phyloP scores from a whole-genome alignment of 2,888 invertebrate genomes.

The Lasioglossum malachurum region DNA sequence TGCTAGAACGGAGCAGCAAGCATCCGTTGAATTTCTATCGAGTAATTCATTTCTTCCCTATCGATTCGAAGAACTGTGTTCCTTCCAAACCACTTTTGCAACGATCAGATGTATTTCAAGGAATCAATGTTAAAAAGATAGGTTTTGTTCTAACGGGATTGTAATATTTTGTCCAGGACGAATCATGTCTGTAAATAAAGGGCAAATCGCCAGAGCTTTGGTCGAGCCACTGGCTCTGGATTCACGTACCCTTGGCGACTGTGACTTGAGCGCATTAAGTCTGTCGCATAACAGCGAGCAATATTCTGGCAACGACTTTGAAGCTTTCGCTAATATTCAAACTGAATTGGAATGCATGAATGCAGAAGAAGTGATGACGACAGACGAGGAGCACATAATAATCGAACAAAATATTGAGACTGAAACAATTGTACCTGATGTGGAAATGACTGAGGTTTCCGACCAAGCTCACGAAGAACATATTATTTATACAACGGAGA shows the following conservation, averaged over 20 bases:
- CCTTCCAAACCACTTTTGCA: neutral
- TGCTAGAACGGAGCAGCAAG: neutral
- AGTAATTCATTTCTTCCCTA: slow-evolving; percentile 37
- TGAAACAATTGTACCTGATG: slow-evolving; percentile 79
- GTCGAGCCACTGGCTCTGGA: slow-evolving; percentile 79
- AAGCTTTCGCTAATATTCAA: slow-evolving; percentile 84
- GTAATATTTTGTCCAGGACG: slow-evolving; percentile 48
- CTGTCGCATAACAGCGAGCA: slow-evolving; percentile 78
- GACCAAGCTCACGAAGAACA: slow-evolving; percentile 78
- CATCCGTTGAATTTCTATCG: slow-evolving; percentile 5
- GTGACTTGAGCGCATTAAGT: slow-evolving; percentile 79
- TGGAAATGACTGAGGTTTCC: slow-evolving; percentile 81
- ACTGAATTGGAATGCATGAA: slow-evolving; percentile 84
- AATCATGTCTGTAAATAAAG: slow-evolving; percentile 80
- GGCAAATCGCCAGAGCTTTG: slow-evolving; percentile 77
- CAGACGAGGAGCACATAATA: slow-evolving; percentile 76
- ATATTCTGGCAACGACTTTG: slow-evolving; percentile 82
- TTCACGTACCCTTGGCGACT: slow-evolving; percentile 78
- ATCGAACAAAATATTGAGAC: slow-evolving; percentile 72
- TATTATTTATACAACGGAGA: slow-evolving; percentile 79
- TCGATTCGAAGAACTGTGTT: neutral
- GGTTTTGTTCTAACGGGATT: neutral
- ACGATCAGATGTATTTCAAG: neutral
- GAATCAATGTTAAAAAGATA: neutral
- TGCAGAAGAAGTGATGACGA: slow-evolving; percentile 83